A percentile compares a stretch with the other conserved stretches of the same genome.
phyloP scores from a whole-genome alignment of 2,113 vertebrate species.

The Himantopus leucocephalus region DNA sequence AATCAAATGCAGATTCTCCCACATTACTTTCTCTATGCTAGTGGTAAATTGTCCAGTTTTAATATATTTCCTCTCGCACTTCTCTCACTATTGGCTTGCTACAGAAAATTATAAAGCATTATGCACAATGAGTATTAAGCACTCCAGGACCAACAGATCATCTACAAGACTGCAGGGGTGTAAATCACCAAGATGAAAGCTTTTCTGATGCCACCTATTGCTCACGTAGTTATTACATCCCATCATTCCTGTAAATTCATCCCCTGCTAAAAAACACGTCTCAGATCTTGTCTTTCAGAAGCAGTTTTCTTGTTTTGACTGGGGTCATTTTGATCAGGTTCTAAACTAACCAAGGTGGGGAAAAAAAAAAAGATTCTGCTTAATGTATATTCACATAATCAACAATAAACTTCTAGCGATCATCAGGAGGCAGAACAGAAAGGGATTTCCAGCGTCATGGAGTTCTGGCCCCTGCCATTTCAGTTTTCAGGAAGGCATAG shows the following conservation, averaged over 20 bases:
- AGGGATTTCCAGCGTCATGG: not conserved
- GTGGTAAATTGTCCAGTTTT: not conserved
- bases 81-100: not conserved
- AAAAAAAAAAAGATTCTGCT: not conserved
- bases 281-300: not conserved
- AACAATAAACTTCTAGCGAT: not conserved
- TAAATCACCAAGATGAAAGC: not conserved
- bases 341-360: not conserved
- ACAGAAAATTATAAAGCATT: not conserved
- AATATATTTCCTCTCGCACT: not conserved
- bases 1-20: not conserved
- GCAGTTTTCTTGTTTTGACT: not conserved
- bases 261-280: not conserved
- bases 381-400: not conserved
- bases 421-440: not conserved
- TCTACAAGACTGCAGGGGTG: not conserved
- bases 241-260: not conserved
- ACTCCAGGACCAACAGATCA: not conserved
- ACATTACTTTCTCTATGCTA: not conserved
- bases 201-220: not conserved
- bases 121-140: not conserved
- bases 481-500: not conserved
- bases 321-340: not conserved
- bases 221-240: not conserved
- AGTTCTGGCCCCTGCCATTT: not conserved